phyloP scores from a whole-genome alignment of 2,888 invertebrate genomes.

The Hermaeophaga mercurialis region DNA sequence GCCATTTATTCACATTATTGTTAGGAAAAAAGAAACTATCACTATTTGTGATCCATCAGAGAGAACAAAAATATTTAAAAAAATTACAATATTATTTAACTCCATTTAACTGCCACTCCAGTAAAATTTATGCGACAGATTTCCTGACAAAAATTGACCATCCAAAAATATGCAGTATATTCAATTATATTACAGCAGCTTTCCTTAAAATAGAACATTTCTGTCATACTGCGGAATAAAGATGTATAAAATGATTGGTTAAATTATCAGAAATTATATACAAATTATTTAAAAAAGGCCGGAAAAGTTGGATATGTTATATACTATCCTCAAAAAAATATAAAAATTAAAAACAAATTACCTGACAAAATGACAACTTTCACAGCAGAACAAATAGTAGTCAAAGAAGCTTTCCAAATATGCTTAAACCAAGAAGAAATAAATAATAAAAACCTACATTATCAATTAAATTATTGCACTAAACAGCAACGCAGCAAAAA shows the following conservation, averaged over 20 bases:
- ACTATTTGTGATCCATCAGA: no score
- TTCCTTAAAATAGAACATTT: no score
- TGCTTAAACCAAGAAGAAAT: not conserved
- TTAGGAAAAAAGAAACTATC: no score
- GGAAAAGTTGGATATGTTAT: not conserved
- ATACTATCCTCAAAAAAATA: not conserved
- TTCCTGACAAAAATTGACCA: not conserved
- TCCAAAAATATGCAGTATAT: no score
- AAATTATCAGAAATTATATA: not conserved
- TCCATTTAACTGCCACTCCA: not conserved
- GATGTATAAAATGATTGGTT: not conserved
- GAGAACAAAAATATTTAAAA: no score
- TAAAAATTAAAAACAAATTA: not conserved
- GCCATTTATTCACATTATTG: no score
- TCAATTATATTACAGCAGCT: no score
- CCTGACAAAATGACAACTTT: no score
- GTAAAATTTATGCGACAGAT: not conserved
- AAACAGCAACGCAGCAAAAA: not conserved
- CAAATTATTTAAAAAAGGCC: not conserved
- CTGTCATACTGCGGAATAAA: no score
- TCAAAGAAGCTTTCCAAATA: not conserved
- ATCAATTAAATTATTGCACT: not conserved
- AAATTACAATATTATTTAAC: not conserved
- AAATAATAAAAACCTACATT: not conserved
- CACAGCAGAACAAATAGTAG: not conserved